phyloP scores from a whole-genome alignment of 2,888 invertebrate genomes.

The Vanessa cardui region DNA sequence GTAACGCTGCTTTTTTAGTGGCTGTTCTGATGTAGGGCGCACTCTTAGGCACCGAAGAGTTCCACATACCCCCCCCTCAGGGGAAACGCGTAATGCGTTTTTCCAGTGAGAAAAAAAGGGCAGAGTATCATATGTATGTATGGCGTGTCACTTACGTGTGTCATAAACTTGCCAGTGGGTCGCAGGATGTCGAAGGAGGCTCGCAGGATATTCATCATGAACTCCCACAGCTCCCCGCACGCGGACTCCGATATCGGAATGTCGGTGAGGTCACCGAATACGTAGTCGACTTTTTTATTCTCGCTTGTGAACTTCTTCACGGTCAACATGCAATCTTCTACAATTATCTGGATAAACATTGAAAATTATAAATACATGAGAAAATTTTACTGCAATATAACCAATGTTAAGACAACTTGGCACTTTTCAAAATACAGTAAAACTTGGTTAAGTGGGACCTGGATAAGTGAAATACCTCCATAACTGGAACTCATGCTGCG shows the following conservation, averaged over 20 bases:
- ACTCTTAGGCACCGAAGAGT: too few relatives aligned
- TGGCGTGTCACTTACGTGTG: constrained; percentile 86
- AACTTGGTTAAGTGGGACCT: too few relatives aligned
- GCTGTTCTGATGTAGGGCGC: too few relatives aligned
- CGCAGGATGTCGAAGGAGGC: constrained; percentile 91
- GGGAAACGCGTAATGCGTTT: too few relatives aligned
- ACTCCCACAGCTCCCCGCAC: constrained; percentile 94
- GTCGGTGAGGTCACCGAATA: constrained; percentile 97
- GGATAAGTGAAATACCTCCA: too few relatives aligned
- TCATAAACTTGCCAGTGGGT: constrained; percentile 93
- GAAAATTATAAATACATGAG: background rate
- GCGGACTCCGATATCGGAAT: constrained; percentile 93
- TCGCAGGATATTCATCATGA: constrained; percentile 91
- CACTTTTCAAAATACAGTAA: too few relatives aligned
- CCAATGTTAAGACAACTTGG: too few relatives aligned
- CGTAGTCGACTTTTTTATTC: constrained; percentile 93
- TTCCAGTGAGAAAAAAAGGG: too few relatives aligned
- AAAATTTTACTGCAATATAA: background rate
- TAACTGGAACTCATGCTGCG: too few relatives aligned
- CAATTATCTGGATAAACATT: constrained; percentile 85
- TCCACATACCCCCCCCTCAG: too few relatives aligned
- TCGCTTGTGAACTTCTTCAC: constrained; percentile 90
- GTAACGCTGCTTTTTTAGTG: too few relatives aligned
- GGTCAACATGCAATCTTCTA: constrained; percentile 94
- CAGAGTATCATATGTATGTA: background rate